Conservation (phyloP, 2,888 invertebrate species). For the Papilio protenor region DNA sequence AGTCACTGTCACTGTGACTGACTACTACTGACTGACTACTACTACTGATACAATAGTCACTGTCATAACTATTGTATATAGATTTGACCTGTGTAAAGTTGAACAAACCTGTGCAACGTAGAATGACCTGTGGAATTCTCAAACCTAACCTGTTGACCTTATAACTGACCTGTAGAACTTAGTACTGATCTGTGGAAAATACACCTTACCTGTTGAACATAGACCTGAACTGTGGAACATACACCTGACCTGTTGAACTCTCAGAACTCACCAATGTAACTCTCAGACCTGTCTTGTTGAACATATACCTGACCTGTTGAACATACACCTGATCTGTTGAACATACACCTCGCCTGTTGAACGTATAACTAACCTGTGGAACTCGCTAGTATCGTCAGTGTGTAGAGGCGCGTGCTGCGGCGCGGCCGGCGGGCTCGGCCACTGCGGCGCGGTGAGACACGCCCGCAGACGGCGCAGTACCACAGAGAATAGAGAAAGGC, state of each 20-base stretch:
- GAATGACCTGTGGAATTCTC: slow-evolving; percentile 92
- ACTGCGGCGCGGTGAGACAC: slow-evolving; percentile 94
- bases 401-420: slow-evolving; percentile 97
- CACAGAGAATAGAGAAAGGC: slow-evolving; percentile 97
- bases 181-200: no score
- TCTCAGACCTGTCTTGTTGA: slow-evolving; percentile 98
- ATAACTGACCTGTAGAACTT: no score
- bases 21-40: no score
- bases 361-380: slow-evolving; percentile 86
- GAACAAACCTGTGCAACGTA: no score
- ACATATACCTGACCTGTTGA: slow-evolving; percentile 24
- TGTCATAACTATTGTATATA: no score
- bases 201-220: no score
- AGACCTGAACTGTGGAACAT: slow-evolving; percentile 80
- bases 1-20: no score
- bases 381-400: slow-evolving; percentile 98
- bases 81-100: no score
- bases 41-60: no score
- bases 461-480: slow-evolving; percentile 94
- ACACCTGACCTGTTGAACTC: no score
- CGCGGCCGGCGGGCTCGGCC: slow-evolving; percentile 96
- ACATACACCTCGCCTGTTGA: no score
- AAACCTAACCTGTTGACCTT: slow-evolving; percentile 95
- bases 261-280: slow-evolving; percentile 88
- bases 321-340: no score